Base-by-base conservation (phyloP, 1,140 invertebrate species). In the Temnothorax curvispinosus region DNA sequence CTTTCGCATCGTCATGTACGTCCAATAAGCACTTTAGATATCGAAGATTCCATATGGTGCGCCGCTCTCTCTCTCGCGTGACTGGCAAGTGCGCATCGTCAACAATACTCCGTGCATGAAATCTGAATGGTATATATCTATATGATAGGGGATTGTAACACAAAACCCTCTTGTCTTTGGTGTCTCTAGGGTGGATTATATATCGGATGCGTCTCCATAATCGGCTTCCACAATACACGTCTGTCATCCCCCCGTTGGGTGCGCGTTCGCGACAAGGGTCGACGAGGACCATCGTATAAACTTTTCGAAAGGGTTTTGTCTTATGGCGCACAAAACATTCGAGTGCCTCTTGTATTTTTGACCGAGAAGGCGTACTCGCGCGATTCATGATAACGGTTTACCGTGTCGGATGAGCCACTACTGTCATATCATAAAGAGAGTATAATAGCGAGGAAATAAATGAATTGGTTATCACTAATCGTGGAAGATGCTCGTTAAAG, bases 71-170 rank as follows among this genome's bases (percentile, higher is more conserved):
- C 32, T 64, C 35, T 38, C 62, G 50, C 52, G 15, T 72, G 78
- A 58, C 80, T 82, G 52, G 56, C 52, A 72, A 82, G 67, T 47
- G 67, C 52, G 27, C 67, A 72, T 58, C 80, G 52, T 27, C 67
- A 56, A 82, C 52, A 72, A 82, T 82, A 58, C 54, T 82, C 52
- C 52, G 27, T 72, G 80, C 80, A 58, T 82, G 67, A 82, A 82
- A 82, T 82, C 80, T 58, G 80, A 82, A 74, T 82, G 50, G 41
- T 74, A n/a, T n/a, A n/a, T n/a, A 41, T 82, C 78, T 82, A 80
- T 54, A 82, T 41, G 38, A 27, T 58, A 52, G 52, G 71, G 78
- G 52, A 41, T 74, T 54, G 67, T 58, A 72, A 58, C 41, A 82
- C 80, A 82, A 82, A 72, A 82, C 80, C 41, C 80, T 82, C 67